These are phyloP conservation scores for Remorina albescens DNA, from an alignment of 2,797 vertebrate species.

Conservation along the genomic window DNA sequence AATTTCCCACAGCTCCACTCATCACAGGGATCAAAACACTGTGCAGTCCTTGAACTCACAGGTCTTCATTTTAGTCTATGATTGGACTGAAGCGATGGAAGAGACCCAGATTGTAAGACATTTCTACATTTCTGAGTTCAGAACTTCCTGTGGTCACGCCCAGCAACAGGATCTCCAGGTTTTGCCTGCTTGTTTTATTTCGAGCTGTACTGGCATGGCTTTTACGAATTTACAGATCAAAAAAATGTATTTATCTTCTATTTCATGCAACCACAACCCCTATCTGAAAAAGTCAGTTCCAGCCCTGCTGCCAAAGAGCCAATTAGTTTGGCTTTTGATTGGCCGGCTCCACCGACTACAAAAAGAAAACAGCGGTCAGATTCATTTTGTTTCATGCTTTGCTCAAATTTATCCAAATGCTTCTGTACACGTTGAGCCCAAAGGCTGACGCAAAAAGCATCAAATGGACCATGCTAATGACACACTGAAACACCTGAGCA, in stretches of 20 bases:
- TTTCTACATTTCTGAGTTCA: neutral
- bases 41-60: slow-evolving; percentile 5
- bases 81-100: slow-evolving; percentile 17
- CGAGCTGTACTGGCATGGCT: neutral
- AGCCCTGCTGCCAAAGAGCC: neutral
- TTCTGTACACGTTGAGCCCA: neutral
- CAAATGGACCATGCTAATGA: no score
- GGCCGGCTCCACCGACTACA: neutral
- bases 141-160: neutral
- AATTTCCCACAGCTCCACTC: slow-evolving; percentile 31
- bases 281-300: neutral
- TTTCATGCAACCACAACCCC: neutral
- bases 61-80: slow-evolving; percentile 13
- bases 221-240: neutral
- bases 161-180: neutral
- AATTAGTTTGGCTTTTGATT: no score
- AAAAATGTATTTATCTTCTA: neutral
- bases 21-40: slow-evolving; percentile 29
- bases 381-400: neutral
- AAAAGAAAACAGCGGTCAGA: neutral
- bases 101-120: neutral
- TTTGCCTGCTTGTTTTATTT: neutral
- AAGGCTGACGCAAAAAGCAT: no score
- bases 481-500: no score
- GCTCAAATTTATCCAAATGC: neutral